Percentiles rank a stretch among this genome's conserved stretches.
These are phyloP conservation scores for Eilema sororculum DNA, from an alignment of 2,888 invertebrate species.

Conservation along the genomic window DNA sequence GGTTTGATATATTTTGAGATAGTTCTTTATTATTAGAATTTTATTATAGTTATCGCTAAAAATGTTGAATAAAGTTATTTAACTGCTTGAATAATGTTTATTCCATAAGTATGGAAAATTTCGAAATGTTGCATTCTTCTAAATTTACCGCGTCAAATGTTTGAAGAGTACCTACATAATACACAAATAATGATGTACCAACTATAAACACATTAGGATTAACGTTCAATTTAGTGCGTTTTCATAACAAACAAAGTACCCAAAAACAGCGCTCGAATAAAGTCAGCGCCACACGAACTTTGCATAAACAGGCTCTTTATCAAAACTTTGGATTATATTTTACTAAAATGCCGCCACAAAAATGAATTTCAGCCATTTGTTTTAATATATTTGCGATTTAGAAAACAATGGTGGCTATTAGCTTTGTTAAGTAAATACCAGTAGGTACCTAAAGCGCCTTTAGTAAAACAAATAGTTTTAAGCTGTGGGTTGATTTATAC, in stretches of 20 bases:
- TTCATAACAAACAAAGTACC: conserved; percentile 10
- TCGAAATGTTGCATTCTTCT: too few species aligned
- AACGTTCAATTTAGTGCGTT: conserved; percentile 8
- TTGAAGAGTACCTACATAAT: background rate
- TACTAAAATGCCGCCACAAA: conserved; percentile 47
- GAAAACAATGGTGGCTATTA: conserved; percentile 38
- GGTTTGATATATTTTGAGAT: background rate
- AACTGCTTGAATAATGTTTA: too few species aligned
- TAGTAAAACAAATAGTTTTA: conserved; percentile 51
- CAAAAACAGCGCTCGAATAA: conserved; percentile 31
- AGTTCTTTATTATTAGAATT: too few species aligned
- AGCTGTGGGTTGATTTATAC: background rate
- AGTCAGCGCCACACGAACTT: conserved; percentile 29
- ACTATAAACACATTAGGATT: background rate
- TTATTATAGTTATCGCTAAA: too few species aligned
- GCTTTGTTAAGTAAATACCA: conserved; percentile 32
- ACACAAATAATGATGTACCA: too few species aligned
- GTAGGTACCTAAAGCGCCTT: conserved; percentile 38
- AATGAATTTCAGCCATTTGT: conserved; percentile 60
- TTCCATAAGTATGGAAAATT: too few species aligned
- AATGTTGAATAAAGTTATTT: too few species aligned
- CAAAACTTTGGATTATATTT: conserved; percentile 52
- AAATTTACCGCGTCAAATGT: too few species aligned
- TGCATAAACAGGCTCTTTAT: conserved; percentile 51
- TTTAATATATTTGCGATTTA: conserved; percentile 62